Evolutionary conservation across 2,888 invertebrate genomes (phyloP).

Genomic region (Branchellion lobata): DNA sequence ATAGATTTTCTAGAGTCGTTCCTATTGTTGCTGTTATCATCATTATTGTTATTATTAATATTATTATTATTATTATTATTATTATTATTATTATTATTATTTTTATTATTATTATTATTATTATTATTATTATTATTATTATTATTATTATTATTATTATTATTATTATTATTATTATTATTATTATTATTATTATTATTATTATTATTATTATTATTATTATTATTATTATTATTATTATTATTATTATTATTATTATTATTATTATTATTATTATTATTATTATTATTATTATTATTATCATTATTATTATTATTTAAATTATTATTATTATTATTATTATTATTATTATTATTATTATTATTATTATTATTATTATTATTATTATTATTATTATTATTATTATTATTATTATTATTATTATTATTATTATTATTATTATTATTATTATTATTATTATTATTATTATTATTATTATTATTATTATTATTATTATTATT

Average conservation of each 20-base stretch:
- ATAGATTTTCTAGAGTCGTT: too few species aligned
- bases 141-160: too few species aligned
- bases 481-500: conserved; percentile 3
- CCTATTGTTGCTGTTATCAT: too few species aligned
- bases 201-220: too few species aligned
- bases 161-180: too few species aligned
- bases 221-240: too few species aligned
- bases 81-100: too few species aligned
- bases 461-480: background rate
- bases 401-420: conserved; percentile 2
- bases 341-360: background rate
- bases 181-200: too few species aligned
- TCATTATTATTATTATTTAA: conserved; percentile 4
- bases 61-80: too few species aligned
- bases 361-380: conserved; percentile 16
- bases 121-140: too few species aligned
- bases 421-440: conserved; percentile 1
- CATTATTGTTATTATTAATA: too few species aligned
- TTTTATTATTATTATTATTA: too few species aligned
- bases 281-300: background rate
- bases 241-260: background rate
- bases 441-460: conserved; percentile 1
- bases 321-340: conserved; percentile 7
- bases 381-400: conserved; percentile 11
- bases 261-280: background rate